Evolutionary conservation across 1,140 invertebrate species (phyloP), one percentile per base, ranked within the genome.

Genomic region (Heterodera carotae): DNA sequence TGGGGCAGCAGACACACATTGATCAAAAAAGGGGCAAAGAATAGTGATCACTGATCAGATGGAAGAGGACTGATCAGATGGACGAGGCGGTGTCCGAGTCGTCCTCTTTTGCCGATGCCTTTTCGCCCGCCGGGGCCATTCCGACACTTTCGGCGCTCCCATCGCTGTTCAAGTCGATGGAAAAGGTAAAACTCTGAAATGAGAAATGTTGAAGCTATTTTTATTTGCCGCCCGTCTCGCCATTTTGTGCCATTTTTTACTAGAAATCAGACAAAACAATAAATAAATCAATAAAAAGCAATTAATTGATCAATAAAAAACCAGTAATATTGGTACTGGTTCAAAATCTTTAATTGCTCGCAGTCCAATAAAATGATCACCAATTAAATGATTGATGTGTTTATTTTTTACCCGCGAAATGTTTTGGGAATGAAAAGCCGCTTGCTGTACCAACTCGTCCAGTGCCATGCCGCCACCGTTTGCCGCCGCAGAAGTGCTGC

Each of bases 401-500:
- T n/a, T 39, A 39, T 39, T 22, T 56, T 5, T 56, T 56, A 56
- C 62, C 62, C 62, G 27, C 8, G 62, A 66, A n/a, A 66, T 66
- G 62, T 66, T 66, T 34, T 66, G 62, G 2, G 62, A 66, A n/a
- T 66, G 62, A 27, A 66, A 66, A 15, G 62, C 62, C 10, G 62
- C 62, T 34, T 66, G 62, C 62, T 66, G 62, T 27, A 66, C 62
- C 29, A 66, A 34, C 33, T 66, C 62, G 62, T 66, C 62, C 62
- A 66, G n/a, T 29, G n/a, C 62, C 7, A 66, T 29, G 15, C 29
- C 62, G 27, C 62, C 25, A 27, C 62, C 15, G 2, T 12, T 22
- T 29, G 27, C 33, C n/a, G 15, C 29, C 29, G n/a, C 62, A 66
- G n/a, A 8, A 62, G n/a, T 22, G 2, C 4, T 12, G 25, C 29